These are phyloP conservation scores for Gymnopithys bicolor DNA, from an alignment of 2,797 vertebrate genomes.

Conservation along the genomic window DNA sequence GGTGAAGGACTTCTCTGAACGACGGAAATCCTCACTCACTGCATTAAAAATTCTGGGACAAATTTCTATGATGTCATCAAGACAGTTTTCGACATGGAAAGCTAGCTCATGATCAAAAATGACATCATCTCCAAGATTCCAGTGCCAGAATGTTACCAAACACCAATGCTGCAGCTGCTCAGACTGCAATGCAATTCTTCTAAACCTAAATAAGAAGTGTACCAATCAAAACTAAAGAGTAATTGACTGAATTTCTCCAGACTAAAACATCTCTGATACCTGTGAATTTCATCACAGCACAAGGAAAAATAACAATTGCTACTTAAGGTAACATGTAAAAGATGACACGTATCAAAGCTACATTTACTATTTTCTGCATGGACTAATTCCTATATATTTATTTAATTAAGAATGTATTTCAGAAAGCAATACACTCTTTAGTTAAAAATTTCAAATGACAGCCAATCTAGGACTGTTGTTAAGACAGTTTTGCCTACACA, in stretches of 20 bases:
- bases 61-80: background rate
- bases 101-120: background rate
- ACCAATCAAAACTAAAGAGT: background rate
- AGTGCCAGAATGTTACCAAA: background rate
- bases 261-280: background rate
- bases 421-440: background rate
- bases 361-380: background rate
- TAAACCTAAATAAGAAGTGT: background rate
- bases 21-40: rapidly evolving
- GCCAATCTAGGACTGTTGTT: background rate
- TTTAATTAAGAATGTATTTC: background rate
- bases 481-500: background rate
- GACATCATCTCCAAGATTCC: background rate
- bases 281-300: background rate
- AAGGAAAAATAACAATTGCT: background rate
- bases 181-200: background rate
- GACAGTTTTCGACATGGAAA: background rate
- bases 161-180: background rate
- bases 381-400: background rate
- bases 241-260: background rate
- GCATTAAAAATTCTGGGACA: background rate
- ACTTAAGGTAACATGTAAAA: background rate
- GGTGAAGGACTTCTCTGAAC: background rate
- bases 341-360: background rate
- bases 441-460: background rate